A percentile compares a stretch with the other conserved stretches of the same genome.
Evolutionary conservation across 2,113 vertebrate genomes (phyloP).

Genomic region (Megaceryle maxima): DNA sequence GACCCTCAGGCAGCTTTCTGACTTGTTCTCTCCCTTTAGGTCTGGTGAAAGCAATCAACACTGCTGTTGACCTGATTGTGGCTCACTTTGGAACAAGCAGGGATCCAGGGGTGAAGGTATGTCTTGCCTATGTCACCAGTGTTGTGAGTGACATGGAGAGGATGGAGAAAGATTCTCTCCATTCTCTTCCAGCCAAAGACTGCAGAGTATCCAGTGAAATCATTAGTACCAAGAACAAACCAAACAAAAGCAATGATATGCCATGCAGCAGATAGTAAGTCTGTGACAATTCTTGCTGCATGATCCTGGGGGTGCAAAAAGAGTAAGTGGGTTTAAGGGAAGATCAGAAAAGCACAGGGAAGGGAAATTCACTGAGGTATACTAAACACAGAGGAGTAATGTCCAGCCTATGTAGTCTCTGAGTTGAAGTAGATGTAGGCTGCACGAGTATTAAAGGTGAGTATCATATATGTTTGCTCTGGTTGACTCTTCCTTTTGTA

Average conservation of each 20-base stretch:
- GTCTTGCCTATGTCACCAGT: not conserved
- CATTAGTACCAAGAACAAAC: not conserved
- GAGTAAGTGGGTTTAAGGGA: not conserved
- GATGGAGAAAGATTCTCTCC: not conserved
- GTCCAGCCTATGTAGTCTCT: not conserved
- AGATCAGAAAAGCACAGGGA: not conserved
- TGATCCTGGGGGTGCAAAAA: not conserved
- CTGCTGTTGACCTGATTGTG: conserved; percentile 94
- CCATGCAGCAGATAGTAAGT: not conserved
- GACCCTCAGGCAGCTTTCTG: not conserved
- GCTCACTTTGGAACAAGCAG: conserved; percentile 95
- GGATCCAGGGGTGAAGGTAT: conserved; percentile 93
- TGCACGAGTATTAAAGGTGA: not conserved
- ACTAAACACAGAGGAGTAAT: not conserved
- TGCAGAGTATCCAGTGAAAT: not conserved
- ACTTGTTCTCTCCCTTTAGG: conserved; percentile 65
- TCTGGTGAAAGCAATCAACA: conserved; percentile 93
- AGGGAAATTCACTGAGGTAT: not conserved
- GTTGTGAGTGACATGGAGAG: not conserved
- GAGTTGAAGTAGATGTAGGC: not conserved
- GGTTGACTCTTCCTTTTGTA: not conserved
- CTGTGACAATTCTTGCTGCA: not conserved
- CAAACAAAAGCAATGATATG: not conserved
- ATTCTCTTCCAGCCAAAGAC: not conserved
- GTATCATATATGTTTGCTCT: not conserved